Percentiles rank a stretch among this genome's conserved stretches.
Evolutionary conservation across 2,888 invertebrate species (phyloP).

Genomic region (Aspidapion aeneum): DNA sequence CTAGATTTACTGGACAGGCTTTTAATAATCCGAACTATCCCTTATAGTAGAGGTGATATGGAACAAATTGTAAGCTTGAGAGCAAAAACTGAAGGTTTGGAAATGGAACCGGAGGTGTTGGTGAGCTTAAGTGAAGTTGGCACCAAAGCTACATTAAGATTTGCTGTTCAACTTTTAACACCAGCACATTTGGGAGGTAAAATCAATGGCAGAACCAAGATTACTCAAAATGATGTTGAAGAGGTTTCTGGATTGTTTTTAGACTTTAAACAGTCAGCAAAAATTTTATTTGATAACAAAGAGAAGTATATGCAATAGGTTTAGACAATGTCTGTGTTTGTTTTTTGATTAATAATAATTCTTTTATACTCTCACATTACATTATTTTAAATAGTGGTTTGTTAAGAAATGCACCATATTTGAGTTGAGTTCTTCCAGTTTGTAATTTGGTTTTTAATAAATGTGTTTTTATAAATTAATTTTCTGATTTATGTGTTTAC

Average conservation of each 20-base stretch:
- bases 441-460: too few species aligned
- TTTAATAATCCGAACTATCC: conserved; percentile 85
- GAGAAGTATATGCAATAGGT: conserved; percentile 87
- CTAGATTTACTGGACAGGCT: conserved; percentile 92
- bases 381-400: too few species aligned
- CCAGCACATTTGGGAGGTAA: conserved; percentile 86
- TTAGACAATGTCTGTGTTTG: not conserved
- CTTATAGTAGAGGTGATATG: conserved; percentile 73
- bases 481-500: not conserved
- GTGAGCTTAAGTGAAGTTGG: conserved; percentile 79
- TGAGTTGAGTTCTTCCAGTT: too few species aligned
- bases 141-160: conserved; percentile 81
- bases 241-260: conserved; percentile 83
- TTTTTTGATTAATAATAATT: too few species aligned
- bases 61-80: conserved; percentile 64
- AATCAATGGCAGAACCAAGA: conserved; percentile 77
- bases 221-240: conserved; percentile 77
- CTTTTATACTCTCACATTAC: too few species aligned
- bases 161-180: conserved; percentile 92
- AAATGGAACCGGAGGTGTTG: conserved; percentile 81
- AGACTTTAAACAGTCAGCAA: conserved; percentile 95
- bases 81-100: conserved; percentile 85
- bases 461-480: too few species aligned
- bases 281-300: conserved; percentile 82
- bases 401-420: too few species aligned